Evolutionary conservation across 2,888 invertebrate species (phyloP), one percentile per base, ranked within the genome.

Genomic region (Cryptocheilus praepositus): DNA sequence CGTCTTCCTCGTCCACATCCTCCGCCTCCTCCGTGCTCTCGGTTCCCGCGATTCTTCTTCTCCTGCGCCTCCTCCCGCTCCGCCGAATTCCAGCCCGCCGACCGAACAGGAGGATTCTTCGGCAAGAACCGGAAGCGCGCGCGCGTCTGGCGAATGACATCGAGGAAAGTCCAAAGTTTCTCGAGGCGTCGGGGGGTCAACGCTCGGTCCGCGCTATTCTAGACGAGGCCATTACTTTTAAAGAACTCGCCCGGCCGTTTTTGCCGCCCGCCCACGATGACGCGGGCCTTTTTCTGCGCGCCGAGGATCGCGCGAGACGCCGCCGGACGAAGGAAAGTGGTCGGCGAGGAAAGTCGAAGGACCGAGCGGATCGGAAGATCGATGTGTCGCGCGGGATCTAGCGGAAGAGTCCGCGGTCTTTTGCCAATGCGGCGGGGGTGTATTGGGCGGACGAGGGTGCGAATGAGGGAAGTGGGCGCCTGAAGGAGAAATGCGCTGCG

Each of bases 61-160:
- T 45, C 72, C 15, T 57, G 5, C 7, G 19, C 25, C n/a, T 21
- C 43, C 58, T 70, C 51, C 61, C 19, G 15, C 53, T 49, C 45
- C 16, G 16, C 43, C 70, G 72, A 77, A 75, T 79, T 77, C 74
- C 75, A 79, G 56, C 70, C 57, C 55, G 5, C 56, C 52, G 61
- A 46, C 8, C 59, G 25, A n/a, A 55, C 64, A 58, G 44, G 51
- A 55, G 53, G 64, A 66, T 66, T 70, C 64, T 62, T 58, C 62
- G 59, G 7, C 52, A 65, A 68, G 57, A 69, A 69, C 45, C 66
- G 69, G 59, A 59, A 59, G 59, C 51, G 56, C 55, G 49, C 56
- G 44, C 49, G 28, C 36, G 21, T 28, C 25, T 25, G 18, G 51
- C 64, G 62, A 55, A 73, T 67, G 66, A 61, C 63, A 66, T 44